Conservation (phyloP, 2,888 invertebrate genomes). For the Prosopocoilus inquinatus region DNA sequence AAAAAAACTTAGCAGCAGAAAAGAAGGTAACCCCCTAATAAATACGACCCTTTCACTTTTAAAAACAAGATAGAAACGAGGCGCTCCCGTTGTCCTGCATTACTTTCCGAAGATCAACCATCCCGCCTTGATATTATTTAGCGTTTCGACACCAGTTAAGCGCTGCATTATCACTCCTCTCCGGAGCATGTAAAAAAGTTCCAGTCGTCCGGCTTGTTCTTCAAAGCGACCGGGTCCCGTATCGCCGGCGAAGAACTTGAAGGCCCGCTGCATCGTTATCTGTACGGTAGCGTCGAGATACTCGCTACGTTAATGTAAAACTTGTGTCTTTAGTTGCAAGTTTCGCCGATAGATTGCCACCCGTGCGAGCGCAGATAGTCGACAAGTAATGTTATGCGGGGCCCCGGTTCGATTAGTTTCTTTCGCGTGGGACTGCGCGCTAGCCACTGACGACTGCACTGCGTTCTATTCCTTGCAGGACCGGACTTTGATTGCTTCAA, state of each 20-base stretch:
- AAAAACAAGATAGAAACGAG: no score
- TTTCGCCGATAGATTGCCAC: conserved; percentile 47
- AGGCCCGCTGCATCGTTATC: conserved; percentile 44
- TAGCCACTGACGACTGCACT: neutral
- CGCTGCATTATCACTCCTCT: conserved; percentile 5
- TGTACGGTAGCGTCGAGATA: conserved; percentile 48
- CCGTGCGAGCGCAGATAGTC: conserved; percentile 27
- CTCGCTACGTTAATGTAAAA: conserved; percentile 46
- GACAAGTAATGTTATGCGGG: neutral
- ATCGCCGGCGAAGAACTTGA: conserved; percentile 10
- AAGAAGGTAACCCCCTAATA: no score
- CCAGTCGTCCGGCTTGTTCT: conserved; percentile 32
- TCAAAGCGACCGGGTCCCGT: conserved; percentile 17
- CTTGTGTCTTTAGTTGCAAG: conserved; percentile 45
- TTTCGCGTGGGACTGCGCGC: conserved; percentile 1
- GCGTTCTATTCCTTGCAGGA: neutral
- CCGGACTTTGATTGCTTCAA: no score
- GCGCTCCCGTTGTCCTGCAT: no score
- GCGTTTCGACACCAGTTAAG: conserved; percentile 7
- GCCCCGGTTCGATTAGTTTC: neutral
- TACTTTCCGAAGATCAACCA: neutral
- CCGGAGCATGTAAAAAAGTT: conserved; percentile 39
- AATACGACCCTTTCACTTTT: no score
- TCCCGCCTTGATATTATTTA: neutral
- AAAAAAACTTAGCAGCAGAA: no score